phyloP scores from a whole-genome alignment of 2,888 invertebrate genomes.

The Drosophila yooni region DNA sequence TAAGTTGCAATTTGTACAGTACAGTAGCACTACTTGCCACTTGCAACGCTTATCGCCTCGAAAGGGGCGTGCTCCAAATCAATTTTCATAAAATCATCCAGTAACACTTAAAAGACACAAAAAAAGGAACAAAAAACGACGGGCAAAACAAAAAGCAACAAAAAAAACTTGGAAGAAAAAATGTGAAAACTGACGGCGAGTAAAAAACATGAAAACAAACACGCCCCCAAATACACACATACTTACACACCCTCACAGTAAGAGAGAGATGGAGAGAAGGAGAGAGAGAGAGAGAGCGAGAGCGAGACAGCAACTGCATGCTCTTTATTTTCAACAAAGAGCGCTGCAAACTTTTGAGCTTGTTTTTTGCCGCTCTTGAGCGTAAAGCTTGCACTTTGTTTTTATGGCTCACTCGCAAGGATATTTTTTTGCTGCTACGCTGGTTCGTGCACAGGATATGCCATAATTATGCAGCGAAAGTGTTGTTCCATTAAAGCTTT shows the following conservation, averaged over 20 bases:
- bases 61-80: conserved; percentile 74
- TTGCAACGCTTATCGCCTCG: conserved; percentile 29
- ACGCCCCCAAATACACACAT: conserved; percentile 63
- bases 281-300: conserved; percentile 1
- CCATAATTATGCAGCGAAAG: conserved; percentile 61
- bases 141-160: conserved; percentile 30
- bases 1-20: conserved; percentile 55
- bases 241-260: conserved; percentile 10
- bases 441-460: conserved; percentile 74
- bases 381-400: conserved; percentile 36
- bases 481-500: conserved; percentile 41
- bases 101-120: conserved; percentile 66
- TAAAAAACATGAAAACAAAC: conserved; percentile 73
- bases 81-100: conserved; percentile 79
- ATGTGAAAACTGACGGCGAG: conserved; percentile 42
- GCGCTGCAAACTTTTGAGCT: conserved; percentile 40
- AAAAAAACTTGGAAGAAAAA: conserved; percentile 33
- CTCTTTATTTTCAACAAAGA: conserved; percentile 49
- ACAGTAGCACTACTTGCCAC: conserved; percentile 20
- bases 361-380: conserved; percentile 44
- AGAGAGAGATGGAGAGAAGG: neutral
- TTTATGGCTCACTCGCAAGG: conserved; percentile 44
- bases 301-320: conserved; percentile 12
- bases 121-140: conserved; percentile 27
- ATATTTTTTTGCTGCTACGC: conserved; percentile 51